Base-by-base conservation (phyloP, 2,888 invertebrate genomes). In the Leucophenga maculata region DNA sequence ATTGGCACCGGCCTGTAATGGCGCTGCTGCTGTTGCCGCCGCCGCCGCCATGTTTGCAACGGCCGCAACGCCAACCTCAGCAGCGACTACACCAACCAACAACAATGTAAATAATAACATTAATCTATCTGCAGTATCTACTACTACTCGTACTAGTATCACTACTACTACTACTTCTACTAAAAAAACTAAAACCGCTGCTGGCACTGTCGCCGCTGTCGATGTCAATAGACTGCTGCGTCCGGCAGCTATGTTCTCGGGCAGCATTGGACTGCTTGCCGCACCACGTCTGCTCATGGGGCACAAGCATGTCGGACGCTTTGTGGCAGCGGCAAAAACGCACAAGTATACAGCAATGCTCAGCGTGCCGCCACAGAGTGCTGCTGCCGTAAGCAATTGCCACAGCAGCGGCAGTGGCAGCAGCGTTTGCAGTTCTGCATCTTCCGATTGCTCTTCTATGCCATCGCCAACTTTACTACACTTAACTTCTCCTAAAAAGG, bases 401-500 rank as follows among this genome's bases (percentile, higher is more conserved):
- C 32, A 6, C 54, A n/a, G 22, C 66, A 20, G 13, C 54, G n/a
- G n/a, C 52, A 52, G 46, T 60, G 67, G 81, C 80, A 83, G 83
- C 79, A 86, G 86, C 86, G 86, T 86, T 79, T 87, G 86, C 86
- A 88, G 88, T 85, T 87, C 88, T 86, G 86, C 88, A 85, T 88
- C 88, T 86, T 88, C 88, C 87, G 88, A 88, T 86, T 88, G 87
- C 83, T 85, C 79, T 84, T 88, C 86, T 88, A 88, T 88, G 88
- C 85, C 87, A 87, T 88, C 88, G 87, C 86, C 88, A 87, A 86
- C 86, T 86, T 88, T 86, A 87, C 85, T 86, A 84, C 87, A 88
- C 87, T 86, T 88, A 87, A 86, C 88, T 87, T 88, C 87, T 87
- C 87, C 88, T 88, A 87, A 88, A 84, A 88, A 88, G 88, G 88